phyloP scores from a whole-genome alignment of 2,113 vertebrate genomes.

The Otus sunia region DNA sequence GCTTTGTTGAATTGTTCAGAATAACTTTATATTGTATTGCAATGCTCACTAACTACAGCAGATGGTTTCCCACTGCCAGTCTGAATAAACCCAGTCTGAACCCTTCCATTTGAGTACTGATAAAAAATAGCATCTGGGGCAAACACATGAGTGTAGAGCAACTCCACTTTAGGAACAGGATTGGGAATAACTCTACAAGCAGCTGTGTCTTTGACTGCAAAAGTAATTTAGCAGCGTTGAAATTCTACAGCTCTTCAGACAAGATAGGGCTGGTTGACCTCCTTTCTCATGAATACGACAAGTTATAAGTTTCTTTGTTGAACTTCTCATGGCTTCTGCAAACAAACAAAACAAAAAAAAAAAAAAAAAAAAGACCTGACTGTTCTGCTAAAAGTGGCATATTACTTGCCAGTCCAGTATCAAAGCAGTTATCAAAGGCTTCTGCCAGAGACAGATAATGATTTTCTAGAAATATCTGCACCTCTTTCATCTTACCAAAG shows the following conservation, averaged over 20 bases:
- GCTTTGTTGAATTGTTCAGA: neutral
- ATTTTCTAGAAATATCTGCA: conserved; percentile 13
- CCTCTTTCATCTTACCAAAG: neutral
- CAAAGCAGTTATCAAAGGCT: neutral
- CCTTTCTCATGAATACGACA: neutral
- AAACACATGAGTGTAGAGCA: neutral
- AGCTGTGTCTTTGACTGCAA: accelerated
- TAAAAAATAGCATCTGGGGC: neutral
- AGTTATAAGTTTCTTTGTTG: neutral
- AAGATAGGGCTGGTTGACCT: neutral
- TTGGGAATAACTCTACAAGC: neutral
- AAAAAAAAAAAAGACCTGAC: neutral
- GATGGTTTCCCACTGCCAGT: neutral
- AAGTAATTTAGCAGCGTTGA: neutral
- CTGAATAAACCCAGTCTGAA: neutral
- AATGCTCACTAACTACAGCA: neutral
- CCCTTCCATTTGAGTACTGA: neutral
- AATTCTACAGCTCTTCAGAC: neutral
- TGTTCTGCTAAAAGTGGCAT: neutral
- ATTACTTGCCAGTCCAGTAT: neutral
- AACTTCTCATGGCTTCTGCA: neutral
- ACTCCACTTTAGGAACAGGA: neutral
- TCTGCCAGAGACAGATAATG: neutral
- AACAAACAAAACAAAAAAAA: neutral
- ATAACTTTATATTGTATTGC: neutral